Evolutionary conservation across 2,888 invertebrate genomes (phyloP), one percentile per base, ranked within the genome.

Genomic region (Myathropa florea): DNA sequence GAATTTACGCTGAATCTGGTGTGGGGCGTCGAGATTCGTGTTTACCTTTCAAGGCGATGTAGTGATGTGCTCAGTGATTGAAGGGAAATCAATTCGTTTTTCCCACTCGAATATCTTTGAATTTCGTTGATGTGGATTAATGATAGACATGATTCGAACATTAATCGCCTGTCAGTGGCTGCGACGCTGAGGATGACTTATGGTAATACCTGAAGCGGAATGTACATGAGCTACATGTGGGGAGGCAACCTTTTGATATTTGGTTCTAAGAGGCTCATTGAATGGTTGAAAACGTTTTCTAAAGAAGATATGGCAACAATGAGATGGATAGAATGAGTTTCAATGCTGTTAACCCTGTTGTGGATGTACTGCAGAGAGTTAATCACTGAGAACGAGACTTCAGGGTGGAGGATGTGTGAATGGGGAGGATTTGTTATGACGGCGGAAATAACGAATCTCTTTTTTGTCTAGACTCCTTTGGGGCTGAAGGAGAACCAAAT

Each of bases 121-220:
- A 46, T 18, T 18, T 14, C 10, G 33, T 9, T 30, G 61, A 76
- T 60, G 36, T 24, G 68, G 60, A 77, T 77, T 68, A 53, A 76
- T 59, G 67, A 53, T 28, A 23, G 67, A 67, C 12, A 18, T 33
- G 46, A 60, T 76, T 61, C 53, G 9, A 46, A 28, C 59, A 76
- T 76, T 59, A 67, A 76, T 76, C 67, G 59, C 30, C 46, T 59
- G 46, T 6, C 59, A 30, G 59, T 26, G 59, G 10, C 21, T 28
- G n/a, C 28, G 23, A 4, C 23, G 46, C 46, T 1, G 18, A 26
- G 26, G 24, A 24, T 57, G 63, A 53, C 4, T 33, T 23, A 26
- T 36, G 18, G 24, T 36, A 57, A 12, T 21, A 64, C 30, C 23
- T 60, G 39, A 28, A 60, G 3, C 60, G 65, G 65, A 65, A 71